Evolutionary conservation across 2,797 vertebrate genomes (phyloP).

Genomic region (Rhadinocentrus ornatus): DNA sequence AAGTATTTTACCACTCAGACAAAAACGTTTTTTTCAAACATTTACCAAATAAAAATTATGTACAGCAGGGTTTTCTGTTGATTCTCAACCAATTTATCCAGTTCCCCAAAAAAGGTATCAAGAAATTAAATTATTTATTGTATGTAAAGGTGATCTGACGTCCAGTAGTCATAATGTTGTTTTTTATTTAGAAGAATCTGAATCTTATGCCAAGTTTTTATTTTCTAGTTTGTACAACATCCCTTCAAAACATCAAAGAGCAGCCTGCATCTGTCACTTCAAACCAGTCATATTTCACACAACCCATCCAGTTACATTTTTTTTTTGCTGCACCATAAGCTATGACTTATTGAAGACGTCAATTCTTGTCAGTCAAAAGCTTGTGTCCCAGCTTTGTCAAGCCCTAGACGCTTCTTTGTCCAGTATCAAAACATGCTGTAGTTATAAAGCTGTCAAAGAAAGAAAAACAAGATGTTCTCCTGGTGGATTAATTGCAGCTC

Average conservation of each 20-base stretch:
- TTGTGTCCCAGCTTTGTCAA: not conserved
- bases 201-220: not conserved
- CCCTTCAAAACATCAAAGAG: not conserved
- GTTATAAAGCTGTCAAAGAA: not conserved
- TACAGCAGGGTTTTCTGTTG: not conserved
- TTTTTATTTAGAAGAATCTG: not conserved
- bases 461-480: not conserved
- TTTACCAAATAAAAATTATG: not conserved
- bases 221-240: not conserved
- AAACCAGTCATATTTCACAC: not conserved
- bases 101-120: not conserved
- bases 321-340: not conserved
- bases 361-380: constrained; percentile 8
- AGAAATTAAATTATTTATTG: not conserved
- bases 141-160: not conserved
- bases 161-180: not conserved
- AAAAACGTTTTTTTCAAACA: not conserved
- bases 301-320: not conserved
- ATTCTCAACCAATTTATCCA: no score
- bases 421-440: constrained; percentile 5
- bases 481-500: constrained; percentile 9
- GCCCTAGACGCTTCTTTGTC: not conserved
- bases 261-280: not conserved
- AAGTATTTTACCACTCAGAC: not conserved
- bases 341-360: not conserved